Evolutionary conservation across 2,888 invertebrate species (phyloP), one percentile per base, ranked within the genome.

Genomic region (Gastracanthus pulcherrimus): DNA sequence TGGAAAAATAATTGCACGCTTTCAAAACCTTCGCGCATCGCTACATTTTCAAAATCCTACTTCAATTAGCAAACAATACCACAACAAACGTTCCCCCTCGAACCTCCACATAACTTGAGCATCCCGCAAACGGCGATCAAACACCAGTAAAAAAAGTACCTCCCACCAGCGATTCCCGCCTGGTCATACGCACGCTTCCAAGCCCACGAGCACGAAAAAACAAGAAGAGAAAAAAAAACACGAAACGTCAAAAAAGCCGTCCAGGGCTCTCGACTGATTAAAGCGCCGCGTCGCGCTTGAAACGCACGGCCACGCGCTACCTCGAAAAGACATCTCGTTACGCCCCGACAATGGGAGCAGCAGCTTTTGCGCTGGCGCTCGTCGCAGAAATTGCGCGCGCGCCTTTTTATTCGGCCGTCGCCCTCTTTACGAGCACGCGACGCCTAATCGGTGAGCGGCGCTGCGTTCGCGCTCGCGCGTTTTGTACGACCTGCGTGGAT

Each of bases 391-490:
- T 85, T 86, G 84, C 84, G 84, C 83, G 72, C 55, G 2, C 3
- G 23, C 19, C 55, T 85, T 87, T 86, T 87, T 86, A 85, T 86
- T 85, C 77, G 84, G 80, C 69, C 82, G 75, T 13, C 83, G 70
- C 78, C 26, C 83, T 80, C 80, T 81, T 80, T 83, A 55, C 51
- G 70, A 51, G 34, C 26, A 9, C 31, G 31, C 31, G n/a, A n/a
- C 82, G 83, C 82, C 86, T 88, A 89, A 89, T 89, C 87, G 87
- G 83, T 85, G 82, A n/a, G 82, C 82, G 82, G 78, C 84, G 81
- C 86, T 62, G 82, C 85, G 82, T n/a, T n/a, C n/a, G n/a, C n/a
- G n/a, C n/a, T n/a, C n/a, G n/a, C n/a, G n/a, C n/a, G n/a, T n/a
- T n/a, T n/a, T 86, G 84, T 84, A 86, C 85, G 82, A 81, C 81